phyloP scores from a whole-genome alignment of 2,797 vertebrate species.

The Enoplosus armatus region DNA sequence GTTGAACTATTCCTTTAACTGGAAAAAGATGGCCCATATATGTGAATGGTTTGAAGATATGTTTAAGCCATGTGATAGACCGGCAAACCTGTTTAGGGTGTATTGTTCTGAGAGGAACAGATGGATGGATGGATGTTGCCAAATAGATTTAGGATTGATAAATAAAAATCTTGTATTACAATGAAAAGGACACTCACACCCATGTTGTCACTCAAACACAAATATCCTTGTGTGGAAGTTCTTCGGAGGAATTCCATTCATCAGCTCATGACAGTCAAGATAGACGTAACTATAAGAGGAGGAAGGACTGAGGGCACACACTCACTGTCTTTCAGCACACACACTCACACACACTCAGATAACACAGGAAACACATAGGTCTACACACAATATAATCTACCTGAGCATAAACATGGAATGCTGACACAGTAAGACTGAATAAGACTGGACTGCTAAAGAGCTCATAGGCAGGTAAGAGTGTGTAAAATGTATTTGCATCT shows the following conservation, averaged over 20 bases:
- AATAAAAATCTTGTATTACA: not conserved
- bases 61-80: not conserved
- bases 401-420: not conserved
- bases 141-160: not conserved
- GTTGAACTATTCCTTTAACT: not conserved
- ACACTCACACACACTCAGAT: not conserved
- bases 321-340: not conserved
- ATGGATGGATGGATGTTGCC: not conserved
- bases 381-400: slow-evolving; percentile 12
- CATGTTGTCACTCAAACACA: not conserved
- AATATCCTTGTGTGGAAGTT: not conserved
- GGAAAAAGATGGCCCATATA: not conserved
- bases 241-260: not conserved
- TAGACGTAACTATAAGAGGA: not conserved
- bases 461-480: slow-evolving; percentile 54
- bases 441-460: not conserved
- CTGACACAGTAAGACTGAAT: slow-evolving; percentile 3
- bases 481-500: not conserved
- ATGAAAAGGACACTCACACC: not conserved
- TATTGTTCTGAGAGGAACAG: not conserved
- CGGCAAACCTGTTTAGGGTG: not conserved
- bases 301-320: not conserved
- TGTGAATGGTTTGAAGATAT: not conserved
- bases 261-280: not conserved
- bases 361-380: not conserved